A percentile compares a stretch with the other conserved stretches of the same genome.
These are phyloP conservation scores for Halcyon malimbica DNA, from an alignment of 2,113 vertebrate genomes.

Conservation along the genomic window DNA sequence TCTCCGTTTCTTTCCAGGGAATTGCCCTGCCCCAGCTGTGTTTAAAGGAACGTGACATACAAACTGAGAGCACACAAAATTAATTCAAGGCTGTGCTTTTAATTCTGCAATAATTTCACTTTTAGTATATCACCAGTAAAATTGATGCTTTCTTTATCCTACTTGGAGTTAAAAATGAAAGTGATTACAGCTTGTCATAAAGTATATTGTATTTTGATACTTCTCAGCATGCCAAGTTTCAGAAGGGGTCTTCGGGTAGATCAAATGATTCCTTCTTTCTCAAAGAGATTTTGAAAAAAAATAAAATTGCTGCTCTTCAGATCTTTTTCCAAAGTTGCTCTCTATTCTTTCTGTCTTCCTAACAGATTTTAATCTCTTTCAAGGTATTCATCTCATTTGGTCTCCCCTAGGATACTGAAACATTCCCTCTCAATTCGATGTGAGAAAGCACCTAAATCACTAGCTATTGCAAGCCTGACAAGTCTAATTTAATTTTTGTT, in stretches of 20 bases:
- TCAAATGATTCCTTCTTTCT: background rate
- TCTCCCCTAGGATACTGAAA: background rate
- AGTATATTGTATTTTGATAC: background rate
- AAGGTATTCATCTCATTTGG: conserved; percentile 30
- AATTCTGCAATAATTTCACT: background rate
- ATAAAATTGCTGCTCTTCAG: background rate
- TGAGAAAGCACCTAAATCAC: conserved; percentile 41
- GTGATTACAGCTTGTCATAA: background rate
- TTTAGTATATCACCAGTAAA: background rate
- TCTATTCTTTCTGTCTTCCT: conserved; percentile 6
- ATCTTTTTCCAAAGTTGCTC: background rate
- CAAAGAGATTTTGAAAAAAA: background rate
- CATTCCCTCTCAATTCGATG: conserved; percentile 29
- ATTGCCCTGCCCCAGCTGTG: background rate
- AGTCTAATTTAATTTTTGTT: conserved; percentile 55
- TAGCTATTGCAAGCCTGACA: conserved; percentile 26
- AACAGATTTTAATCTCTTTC: conserved; percentile 39
- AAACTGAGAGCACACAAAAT: background rate
- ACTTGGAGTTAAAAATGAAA: background rate
- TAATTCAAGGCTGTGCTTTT: background rate
- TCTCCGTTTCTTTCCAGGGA: background rate
- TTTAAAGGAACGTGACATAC: background rate
- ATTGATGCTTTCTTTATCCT: background rate
- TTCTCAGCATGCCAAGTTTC: background rate
- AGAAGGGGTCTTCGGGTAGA: background rate